A percentile compares a stretch with the other conserved stretches of the same genome.
Conservation (phyloP, 1,140 invertebrate genomes). For the Eueides isabella region DNA sequence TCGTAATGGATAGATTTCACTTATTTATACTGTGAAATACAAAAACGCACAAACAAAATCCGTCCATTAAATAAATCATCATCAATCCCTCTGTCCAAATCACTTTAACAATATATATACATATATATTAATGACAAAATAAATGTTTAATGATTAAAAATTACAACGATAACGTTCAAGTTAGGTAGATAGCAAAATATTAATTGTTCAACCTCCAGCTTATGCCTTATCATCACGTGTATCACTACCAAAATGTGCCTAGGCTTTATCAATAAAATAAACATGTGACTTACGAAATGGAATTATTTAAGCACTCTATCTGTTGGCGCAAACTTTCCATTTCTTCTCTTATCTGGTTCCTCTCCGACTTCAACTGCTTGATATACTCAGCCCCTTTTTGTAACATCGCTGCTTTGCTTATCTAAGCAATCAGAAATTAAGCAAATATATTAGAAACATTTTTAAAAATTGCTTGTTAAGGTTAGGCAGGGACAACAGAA, state of each 20-base stretch:
- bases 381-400: slow-evolving; percentile 99
- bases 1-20: too few species aligned
- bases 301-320: slow-evolving; percentile 94
- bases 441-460: not conserved
- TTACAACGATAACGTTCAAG: not conserved
- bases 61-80: too few species aligned
- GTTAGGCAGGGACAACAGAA: too few species aligned
- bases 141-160: not conserved
- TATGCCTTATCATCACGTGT: not conserved
- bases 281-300: slow-evolving; percentile 88
- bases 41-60: too few species aligned
- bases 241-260: not conserved
- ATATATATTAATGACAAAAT: not conserved
- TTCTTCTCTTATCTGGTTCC: slow-evolving; percentile 94
- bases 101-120: not conserved
- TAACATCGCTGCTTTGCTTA: slow-evolving; percentile 97
- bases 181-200: slow-evolving; percentile 6
- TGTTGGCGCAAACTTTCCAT: slow-evolving; percentile 93
- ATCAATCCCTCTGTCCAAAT: too few species aligned
- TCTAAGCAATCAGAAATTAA: slow-evolving; percentile 70
- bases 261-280: not conserved
- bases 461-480: too few species aligned
- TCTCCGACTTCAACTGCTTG: slow-evolving; percentile 92
- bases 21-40: too few species aligned
- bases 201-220: not conserved